A percentile compares a stretch with the other conserved stretches of the same genome.
These are phyloP conservation scores for Amphipyra tragopoginis DNA, from an alignment of 2,888 invertebrate genomes.

Conservation along the genomic window DNA sequence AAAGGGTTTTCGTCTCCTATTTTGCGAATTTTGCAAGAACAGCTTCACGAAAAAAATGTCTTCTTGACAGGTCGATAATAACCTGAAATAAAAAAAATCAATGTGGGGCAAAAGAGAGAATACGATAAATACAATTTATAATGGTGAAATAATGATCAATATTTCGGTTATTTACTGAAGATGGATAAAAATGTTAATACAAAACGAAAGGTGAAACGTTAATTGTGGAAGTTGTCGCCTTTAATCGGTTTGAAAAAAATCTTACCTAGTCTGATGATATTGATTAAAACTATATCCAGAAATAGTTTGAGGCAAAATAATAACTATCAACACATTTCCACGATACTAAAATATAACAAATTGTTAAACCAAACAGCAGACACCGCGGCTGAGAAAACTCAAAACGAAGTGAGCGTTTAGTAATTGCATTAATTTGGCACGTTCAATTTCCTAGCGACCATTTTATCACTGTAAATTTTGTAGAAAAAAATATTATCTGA, in stretches of 20 bases:
- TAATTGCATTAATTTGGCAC: constrained; percentile 49
- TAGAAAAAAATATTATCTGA: background rate
- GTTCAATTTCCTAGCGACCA: constrained; percentile 4
- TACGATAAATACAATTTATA: constrained; percentile 45
- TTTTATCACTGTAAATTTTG: background rate
- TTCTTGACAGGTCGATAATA: constrained; percentile 89
- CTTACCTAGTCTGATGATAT: constrained; percentile 44
- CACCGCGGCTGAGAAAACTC: constrained; percentile 84
- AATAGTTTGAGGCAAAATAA: constrained; percentile 49
- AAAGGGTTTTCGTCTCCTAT: constrained; percentile 90
- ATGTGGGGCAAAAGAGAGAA: constrained; percentile 74
- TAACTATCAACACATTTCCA: constrained; percentile 62
- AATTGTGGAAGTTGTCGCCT: constrained; percentile 25
- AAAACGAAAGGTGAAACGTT: constrained; percentile 43
- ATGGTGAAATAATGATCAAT: constrained; percentile 37
- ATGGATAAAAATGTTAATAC: constrained; percentile 56
- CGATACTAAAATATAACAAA: constrained; percentile 56
- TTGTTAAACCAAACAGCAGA: constrained; percentile 78
- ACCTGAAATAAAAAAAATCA: constrained; percentile 89
- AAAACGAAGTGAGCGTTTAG: constrained; percentile 80
- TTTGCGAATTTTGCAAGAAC: constrained; percentile 86
- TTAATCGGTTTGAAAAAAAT: constrained; percentile 16
- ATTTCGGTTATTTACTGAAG: constrained; percentile 52
- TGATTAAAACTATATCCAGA: constrained; percentile 36
- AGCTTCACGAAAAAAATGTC: constrained; percentile 86